phyloP scores from a whole-genome alignment of 1,140 invertebrate genomes.

The Tetramorium parvispinum region DNA sequence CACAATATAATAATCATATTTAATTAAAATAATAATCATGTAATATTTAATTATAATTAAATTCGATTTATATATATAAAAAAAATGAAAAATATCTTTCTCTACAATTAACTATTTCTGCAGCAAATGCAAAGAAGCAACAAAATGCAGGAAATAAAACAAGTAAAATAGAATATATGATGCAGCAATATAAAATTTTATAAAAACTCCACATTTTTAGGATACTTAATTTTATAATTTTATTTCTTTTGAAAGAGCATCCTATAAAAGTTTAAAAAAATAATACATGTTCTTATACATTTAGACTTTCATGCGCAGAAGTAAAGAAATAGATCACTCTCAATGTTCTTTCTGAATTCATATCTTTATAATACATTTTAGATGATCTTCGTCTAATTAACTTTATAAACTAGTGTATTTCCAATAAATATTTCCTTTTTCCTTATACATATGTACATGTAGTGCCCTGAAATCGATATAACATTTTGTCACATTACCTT shows the following conservation, averaged over 20 bases:
- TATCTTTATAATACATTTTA: slow-evolving; percentile 35
- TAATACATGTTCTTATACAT: slow-evolving; percentile 43
- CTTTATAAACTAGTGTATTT: slow-evolving; percentile 28
- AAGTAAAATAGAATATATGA: slow-evolving; percentile 11
- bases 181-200: slow-evolving; percentile 29
- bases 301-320: slow-evolving; percentile 49
- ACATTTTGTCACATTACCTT: slow-evolving; percentile 26
- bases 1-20: background rate
- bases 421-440: slow-evolving; percentile 25
- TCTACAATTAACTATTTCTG: background rate
- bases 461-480: background rate
- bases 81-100: background rate
- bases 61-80: background rate
- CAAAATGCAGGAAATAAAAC: slow-evolving; percentile 2
- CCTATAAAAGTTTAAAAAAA: slow-evolving; percentile 56
- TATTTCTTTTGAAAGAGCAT: slow-evolving; percentile 32
- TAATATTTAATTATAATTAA: background rate
- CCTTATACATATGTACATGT: slow-evolving; percentile 31
- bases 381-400: slow-evolving; percentile 19
- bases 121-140: slow-evolving; percentile 4
- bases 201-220: slow-evolving; percentile 25
- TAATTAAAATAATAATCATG: background rate
- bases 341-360: slow-evolving; percentile 22
- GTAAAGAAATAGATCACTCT: slow-evolving; percentile 40
- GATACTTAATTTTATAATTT: slow-evolving; percentile 34